These are phyloP conservation scores for Chironomus tentans DNA, from an alignment of 2,888 invertebrate species.

Conservation along the genomic window DNA sequence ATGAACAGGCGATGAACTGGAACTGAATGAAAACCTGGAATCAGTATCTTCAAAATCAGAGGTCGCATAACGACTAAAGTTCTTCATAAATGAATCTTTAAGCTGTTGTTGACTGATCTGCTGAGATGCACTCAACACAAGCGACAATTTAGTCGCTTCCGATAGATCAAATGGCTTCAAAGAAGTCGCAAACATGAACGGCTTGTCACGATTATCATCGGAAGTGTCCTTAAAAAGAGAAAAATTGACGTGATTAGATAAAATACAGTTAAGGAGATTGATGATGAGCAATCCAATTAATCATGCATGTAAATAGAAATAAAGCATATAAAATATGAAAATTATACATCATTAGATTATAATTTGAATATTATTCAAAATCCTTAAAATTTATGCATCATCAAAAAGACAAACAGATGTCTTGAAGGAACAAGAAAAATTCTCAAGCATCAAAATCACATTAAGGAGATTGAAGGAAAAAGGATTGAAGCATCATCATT, in stretches of 20 bases:
- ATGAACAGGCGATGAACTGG: constrained; percentile 59
- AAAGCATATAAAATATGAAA: neutral
- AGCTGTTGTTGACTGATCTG: constrained; percentile 22
- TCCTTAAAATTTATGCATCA: neutral
- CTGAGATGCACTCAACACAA: constrained; percentile 17
- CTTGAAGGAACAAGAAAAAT: neutral
- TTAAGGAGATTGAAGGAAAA: neutral
- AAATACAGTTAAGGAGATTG: neutral
- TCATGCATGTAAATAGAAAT: neutral
- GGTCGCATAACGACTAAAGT: constrained; percentile 30
- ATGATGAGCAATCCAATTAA: neutral
- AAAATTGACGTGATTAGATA: neutral
- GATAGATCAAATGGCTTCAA: constrained; percentile 21
- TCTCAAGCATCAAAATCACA: constrained; percentile 4
- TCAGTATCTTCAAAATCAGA: constrained; percentile 46
- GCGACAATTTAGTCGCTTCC: constrained; percentile 19
- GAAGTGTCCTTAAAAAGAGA: neutral
- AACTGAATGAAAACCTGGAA: constrained; percentile 69
- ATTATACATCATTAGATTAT: neutral
- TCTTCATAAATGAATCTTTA: constrained; percentile 22
- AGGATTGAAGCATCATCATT: constrained; percentile 10
- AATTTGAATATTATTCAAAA: neutral
- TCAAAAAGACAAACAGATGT: neutral
- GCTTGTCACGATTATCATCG: constrained; percentile 7
- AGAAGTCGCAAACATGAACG: constrained; percentile 2